A percentile compares a stretch with the other conserved stretches of the same genome.
Evolutionary conservation across 2,888 invertebrate species (phyloP).

Genomic region (Sinopyrophorus schimmeli): DNA sequence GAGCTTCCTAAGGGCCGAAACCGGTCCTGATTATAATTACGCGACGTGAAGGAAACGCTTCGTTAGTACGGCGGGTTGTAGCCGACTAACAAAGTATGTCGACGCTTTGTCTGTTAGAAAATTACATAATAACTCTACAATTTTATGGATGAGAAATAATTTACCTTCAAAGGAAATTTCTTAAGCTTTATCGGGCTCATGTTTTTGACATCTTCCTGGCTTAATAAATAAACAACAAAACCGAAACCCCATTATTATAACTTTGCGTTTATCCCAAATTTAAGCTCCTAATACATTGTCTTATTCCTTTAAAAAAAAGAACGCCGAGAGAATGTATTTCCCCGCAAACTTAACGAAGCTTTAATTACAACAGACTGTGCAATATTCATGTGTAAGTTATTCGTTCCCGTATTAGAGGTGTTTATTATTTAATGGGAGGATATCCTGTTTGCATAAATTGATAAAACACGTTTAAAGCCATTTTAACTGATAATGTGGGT

Average conservation of each 20-base stretch:
- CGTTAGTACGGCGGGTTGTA: too few species aligned
- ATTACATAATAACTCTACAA: slow-evolving; percentile 14
- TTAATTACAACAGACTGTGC: not conserved
- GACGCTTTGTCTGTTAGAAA: slow-evolving; percentile 11
- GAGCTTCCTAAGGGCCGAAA: too few species aligned
- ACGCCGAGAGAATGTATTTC: not conserved
- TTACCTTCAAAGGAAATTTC: slow-evolving; percentile 3
- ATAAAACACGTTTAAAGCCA: not conserved
- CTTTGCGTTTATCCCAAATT: too few species aligned
- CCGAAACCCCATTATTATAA: too few species aligned
- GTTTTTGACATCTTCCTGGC: not conserved
- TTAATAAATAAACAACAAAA: not conserved
- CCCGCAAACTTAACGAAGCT: not conserved
- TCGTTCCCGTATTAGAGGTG: too few species aligned
- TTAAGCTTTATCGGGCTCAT: not conserved
- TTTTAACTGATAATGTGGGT: not conserved
- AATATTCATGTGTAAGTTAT: too few species aligned
- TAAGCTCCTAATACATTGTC: too few species aligned
- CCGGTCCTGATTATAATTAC: too few species aligned
- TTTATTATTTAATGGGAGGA: too few species aligned
- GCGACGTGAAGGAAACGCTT: too few species aligned
- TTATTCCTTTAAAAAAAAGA: not conserved
- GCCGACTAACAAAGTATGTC: slow-evolving; percentile 14
- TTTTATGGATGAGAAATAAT: slow-evolving; percentile 6
- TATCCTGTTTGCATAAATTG: not conserved